Evolutionary conservation across 2,888 invertebrate genomes (phyloP).

Genomic region (Callinectes sapidus): DNA sequence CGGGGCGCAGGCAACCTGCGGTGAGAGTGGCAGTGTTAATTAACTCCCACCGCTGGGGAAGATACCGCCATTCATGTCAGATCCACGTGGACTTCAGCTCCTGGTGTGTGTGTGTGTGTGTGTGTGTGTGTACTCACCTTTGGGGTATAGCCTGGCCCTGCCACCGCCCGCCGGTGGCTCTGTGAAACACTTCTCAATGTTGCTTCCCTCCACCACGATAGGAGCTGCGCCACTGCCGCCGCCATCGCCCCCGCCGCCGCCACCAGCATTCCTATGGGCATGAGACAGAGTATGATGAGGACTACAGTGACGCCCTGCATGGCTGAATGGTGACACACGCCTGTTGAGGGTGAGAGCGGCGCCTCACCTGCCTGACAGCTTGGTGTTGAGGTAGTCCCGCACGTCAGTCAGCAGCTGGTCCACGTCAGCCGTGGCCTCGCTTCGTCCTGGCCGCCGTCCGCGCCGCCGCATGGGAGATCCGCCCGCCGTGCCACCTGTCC

Average conservation of each 20-base stretch:
- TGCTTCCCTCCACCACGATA: constrained; percentile 64
- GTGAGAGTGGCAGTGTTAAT: not conserved
- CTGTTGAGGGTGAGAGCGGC: too few species aligned
- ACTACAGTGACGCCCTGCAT: not conserved
- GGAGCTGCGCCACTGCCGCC: constrained; percentile 20
- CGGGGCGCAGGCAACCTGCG: constrained; percentile 24
- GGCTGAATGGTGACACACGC: not conserved
- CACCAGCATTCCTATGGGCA: not conserved
- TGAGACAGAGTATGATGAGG: not conserved
- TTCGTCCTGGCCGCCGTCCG: not conserved
- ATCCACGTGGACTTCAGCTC: not conserved
- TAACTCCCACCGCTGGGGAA: not conserved
- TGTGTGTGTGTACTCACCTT: constrained; percentile 42
- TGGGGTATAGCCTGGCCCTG: constrained; percentile 60
- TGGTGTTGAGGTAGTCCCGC: constrained; percentile 49
- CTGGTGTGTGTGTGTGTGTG: not conserved
- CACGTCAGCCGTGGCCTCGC: constrained; percentile 25
- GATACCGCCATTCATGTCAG: not conserved
- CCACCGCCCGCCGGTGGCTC: constrained; percentile 51
- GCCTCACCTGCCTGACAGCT: constrained; percentile 24
- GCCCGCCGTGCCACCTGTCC: not conserved
- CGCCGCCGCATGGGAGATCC: not conserved
- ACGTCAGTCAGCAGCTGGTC: constrained; percentile 52
- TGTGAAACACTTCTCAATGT: constrained; percentile 66
- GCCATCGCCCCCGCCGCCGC: not conserved